Percentiles rank a stretch among this genome's conserved stretches.
Conservation (phyloP, 2,797 vertebrate genomes). For the Alosa sapidissima region DNA sequence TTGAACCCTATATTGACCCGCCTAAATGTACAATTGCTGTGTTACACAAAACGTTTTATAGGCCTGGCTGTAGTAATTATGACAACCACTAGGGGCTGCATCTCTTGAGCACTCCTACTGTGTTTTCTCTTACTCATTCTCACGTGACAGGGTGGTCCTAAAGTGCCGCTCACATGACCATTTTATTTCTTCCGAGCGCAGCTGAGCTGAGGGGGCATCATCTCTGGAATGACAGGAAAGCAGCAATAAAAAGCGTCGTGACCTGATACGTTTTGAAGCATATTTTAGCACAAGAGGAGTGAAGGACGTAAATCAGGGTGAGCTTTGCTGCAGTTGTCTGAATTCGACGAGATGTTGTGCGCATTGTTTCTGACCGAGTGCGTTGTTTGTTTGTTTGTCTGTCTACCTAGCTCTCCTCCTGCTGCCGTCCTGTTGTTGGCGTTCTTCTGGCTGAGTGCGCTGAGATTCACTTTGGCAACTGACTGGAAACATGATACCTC, state of each 20-base stretch:
- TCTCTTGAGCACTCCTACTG: not conserved
- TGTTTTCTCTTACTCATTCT: conserved; percentile 24
- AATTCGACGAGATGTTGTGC: not conserved
- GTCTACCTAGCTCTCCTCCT: not conserved
- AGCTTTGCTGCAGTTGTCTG: not conserved
- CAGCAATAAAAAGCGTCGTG: conserved; percentile 8
- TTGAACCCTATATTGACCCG: no score
- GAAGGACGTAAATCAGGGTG: not conserved
- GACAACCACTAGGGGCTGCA: not conserved
- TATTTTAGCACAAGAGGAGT: not conserved
- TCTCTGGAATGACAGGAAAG: conserved; percentile 7
- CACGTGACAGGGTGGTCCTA: conserved; percentile 22
- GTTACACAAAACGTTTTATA: not conserved
- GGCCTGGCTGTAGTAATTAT: not conserved
- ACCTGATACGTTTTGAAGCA: not conserved
- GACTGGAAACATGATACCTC: conserved; percentile 63
- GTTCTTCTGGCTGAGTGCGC: conserved; percentile 13
- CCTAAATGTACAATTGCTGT: not conserved
- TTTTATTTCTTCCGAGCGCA: conserved; percentile 21
- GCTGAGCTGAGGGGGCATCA: conserved; percentile 13
- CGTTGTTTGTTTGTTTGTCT: conserved; percentile 10
- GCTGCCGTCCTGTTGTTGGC: conserved; percentile 18
- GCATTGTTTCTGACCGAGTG: conserved; percentile 9
- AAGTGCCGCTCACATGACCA: conserved; percentile 16
- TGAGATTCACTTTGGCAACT: conserved; percentile 44